Evolutionary conservation across 1,140 invertebrate genomes (phyloP).

Genomic region (Apis florea): DNA sequence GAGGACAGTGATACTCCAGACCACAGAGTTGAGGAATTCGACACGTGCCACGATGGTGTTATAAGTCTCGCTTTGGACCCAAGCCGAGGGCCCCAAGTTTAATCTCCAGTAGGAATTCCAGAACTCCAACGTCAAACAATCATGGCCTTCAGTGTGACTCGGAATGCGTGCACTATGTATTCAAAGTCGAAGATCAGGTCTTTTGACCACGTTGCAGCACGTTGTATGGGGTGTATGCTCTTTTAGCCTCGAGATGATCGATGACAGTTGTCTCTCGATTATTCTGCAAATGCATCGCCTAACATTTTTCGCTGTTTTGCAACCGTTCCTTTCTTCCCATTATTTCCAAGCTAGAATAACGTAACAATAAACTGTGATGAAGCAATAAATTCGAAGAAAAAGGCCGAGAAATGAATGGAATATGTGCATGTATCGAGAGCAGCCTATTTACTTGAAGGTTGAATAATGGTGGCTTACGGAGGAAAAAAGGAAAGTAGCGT

Average conservation of each 20-base stretch:
- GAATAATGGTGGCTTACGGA: constrained; percentile 30
- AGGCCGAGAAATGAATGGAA: background rate
- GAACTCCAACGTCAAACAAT: background rate
- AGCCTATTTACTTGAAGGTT: constrained; percentile 33
- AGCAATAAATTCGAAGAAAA: background rate
- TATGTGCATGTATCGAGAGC: background rate
- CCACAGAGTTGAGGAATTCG: background rate
- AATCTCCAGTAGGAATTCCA: background rate
- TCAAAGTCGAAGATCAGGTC: background rate
- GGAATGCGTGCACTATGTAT: background rate
- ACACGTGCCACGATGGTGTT: background rate
- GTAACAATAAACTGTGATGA: background rate
- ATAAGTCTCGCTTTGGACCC: background rate
- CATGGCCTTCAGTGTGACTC: background rate
- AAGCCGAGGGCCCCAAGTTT: background rate
- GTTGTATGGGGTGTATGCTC: background rate
- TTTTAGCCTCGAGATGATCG: background rate
- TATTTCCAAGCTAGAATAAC: background rate
- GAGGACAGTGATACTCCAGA: background rate
- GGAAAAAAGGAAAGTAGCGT: constrained; percentile 5
- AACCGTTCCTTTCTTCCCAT: background rate
- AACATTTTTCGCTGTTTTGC: background rate
- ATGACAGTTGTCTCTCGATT: background rate
- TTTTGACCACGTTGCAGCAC: background rate
- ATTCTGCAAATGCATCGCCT: background rate